These are phyloP conservation scores for Sylvilagus bachmani DNA, from an alignment of 2,113 vertebrate genomes.

Conservation along the genomic window DNA sequence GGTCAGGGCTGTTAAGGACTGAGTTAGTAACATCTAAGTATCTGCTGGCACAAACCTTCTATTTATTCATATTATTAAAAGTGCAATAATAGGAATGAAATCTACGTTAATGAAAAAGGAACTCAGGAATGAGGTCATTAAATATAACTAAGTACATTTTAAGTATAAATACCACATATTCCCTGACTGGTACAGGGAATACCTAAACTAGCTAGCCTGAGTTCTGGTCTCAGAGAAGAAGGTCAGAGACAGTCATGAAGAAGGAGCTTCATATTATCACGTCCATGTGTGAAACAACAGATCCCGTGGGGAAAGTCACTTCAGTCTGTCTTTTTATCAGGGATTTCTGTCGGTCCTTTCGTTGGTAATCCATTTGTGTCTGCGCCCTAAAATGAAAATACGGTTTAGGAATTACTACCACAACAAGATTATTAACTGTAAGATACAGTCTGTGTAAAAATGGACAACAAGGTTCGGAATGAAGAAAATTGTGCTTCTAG, in stretches of 20 bases:
- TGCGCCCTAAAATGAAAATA: slow-evolving; percentile 82
- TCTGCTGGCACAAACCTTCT: slow-evolving; percentile 62
- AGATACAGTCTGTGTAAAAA: slow-evolving; percentile 1
- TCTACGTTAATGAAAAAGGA: slow-evolving; percentile 45
- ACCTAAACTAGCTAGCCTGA: slow-evolving; percentile 51
- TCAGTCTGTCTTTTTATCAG: slow-evolving; percentile 92
- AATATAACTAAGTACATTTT: slow-evolving; percentile 68
- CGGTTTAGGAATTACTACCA: not conserved
- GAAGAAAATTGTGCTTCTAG: slow-evolving; percentile 11
- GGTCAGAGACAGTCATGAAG: slow-evolving; percentile 77
- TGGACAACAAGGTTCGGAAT: not conserved
- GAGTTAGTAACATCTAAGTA: not conserved
- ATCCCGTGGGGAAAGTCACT: slow-evolving; percentile 28
- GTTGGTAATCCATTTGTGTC: slow-evolving; percentile 80
- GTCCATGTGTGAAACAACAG: slow-evolving; percentile 68
- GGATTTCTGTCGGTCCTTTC: slow-evolving; percentile 79
- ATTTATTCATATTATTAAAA: slow-evolving; percentile 61
- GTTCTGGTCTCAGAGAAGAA: slow-evolving; percentile 77
- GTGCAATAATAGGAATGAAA: slow-evolving; percentile 52
- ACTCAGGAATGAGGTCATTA: slow-evolving; percentile 71
- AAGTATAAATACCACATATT: slow-evolving; percentile 74
- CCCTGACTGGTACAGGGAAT: slow-evolving; percentile 54
- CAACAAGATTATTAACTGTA: not conserved
- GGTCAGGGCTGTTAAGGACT: not conserved
- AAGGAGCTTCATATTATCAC: slow-evolving; percentile 76